Conservation (phyloP, 2,113 vertebrate species). For the Salvelinus sp. region DNA sequence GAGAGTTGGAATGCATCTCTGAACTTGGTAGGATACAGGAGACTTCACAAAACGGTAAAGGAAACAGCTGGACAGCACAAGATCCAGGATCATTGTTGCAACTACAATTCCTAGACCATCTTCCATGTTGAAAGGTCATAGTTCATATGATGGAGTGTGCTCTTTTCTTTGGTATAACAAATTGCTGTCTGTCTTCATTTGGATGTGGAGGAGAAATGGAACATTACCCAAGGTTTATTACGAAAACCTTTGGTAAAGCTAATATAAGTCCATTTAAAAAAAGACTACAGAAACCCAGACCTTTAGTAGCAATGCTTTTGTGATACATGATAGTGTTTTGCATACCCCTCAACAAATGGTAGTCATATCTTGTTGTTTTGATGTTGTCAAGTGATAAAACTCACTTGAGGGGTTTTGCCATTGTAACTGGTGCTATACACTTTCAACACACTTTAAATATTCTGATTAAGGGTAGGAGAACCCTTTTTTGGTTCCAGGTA, state of each 20-base stretch:
- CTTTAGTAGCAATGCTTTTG: conserved; percentile 30
- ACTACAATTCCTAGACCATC: background rate
- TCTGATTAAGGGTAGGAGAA: no score
- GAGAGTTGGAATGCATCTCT: conserved; percentile 54
- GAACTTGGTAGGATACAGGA: no score
- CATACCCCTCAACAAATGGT: background rate
- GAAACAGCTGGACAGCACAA: background rate
- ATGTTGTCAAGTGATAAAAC: conserved; percentile 18
- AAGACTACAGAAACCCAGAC: background rate
- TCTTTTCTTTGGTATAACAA: background rate
- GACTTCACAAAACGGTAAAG: no score
- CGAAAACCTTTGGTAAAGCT: background rate
- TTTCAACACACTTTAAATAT: no score
- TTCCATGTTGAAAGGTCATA: background rate
- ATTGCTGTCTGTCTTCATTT: background rate
- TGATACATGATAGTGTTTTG: background rate
- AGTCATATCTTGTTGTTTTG: background rate
- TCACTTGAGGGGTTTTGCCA: conserved; percentile 27
- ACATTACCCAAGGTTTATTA: background rate
- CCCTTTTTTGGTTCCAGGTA: no score
- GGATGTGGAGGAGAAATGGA: background rate
- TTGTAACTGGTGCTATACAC: conserved; percentile 55
- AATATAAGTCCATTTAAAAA: background rate
- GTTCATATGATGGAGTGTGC: background rate
- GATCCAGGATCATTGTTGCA: background rate